Percentiles rank a stretch among this genome's conserved stretches.
Conservation (phyloP, 2,888 invertebrate genomes). For the Embidobia sp. region DNA sequence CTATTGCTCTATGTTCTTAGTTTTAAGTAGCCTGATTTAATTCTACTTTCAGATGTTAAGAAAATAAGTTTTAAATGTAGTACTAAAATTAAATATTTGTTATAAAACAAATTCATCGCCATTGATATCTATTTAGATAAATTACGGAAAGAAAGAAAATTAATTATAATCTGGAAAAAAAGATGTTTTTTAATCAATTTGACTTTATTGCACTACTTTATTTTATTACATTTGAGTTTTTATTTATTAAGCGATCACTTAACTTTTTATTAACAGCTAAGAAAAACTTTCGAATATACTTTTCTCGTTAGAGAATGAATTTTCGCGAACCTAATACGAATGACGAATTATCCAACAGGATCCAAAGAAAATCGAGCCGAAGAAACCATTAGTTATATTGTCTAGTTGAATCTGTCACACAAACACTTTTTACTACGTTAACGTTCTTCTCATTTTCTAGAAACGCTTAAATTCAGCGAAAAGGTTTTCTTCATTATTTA, state of each 20-base stretch:
- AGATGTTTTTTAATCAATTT: not conserved
- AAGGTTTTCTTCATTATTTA: not conserved
- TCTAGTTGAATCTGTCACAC: constrained; percentile 32
- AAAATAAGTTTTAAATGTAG: no score
- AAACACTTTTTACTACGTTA: constrained; percentile 34
- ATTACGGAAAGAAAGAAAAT: not conserved
- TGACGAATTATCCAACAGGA: constrained; percentile 34
- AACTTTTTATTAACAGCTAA: not conserved
- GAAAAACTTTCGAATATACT: constrained; percentile 4
- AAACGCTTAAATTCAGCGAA: no score
- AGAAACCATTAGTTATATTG: constrained; percentile 42
- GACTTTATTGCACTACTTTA: not conserved
- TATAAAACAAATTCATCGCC: no score
- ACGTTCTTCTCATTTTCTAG: constrained; percentile 1
- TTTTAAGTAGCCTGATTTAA: no score
- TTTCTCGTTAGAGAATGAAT: constrained; percentile 35
- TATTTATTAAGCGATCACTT: not conserved
- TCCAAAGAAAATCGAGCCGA: constrained; percentile 23
- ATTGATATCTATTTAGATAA: no score
- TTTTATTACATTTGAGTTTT: not conserved
- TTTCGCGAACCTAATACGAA: constrained; percentile 20
- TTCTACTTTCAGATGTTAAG: no score
- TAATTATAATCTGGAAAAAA: not conserved
- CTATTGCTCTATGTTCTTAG: no score
- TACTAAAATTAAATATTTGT: no score